Conservation (phyloP, 2,888 invertebrate species). For the Oligia fasciuncula region DNA sequence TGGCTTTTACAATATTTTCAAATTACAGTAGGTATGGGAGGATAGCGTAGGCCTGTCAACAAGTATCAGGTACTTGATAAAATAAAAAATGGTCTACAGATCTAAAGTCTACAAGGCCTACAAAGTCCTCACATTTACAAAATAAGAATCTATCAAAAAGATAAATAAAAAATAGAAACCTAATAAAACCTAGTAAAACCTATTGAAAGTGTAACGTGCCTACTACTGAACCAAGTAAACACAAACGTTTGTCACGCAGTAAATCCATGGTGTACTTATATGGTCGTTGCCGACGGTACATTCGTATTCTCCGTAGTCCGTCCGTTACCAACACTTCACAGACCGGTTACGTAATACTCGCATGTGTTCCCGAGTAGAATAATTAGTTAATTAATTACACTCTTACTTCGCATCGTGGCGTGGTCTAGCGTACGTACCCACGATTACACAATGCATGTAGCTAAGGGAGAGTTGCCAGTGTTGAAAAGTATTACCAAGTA, state of each 20-base stretch:
- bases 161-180: no score
- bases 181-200: no score
- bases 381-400: constrained; percentile 79
- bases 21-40: no score
- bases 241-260: not conserved
- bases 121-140: no score
- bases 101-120: no score
- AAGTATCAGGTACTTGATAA: no score
- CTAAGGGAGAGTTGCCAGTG: constrained; percentile 58
- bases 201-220: not conserved
- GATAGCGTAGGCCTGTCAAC: no score
- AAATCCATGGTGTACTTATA: not conserved
- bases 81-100: no score
- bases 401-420: constrained; percentile 67
- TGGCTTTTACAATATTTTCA: no score
- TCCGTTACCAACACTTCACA: constrained; percentile 57
- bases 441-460: constrained; percentile 57
- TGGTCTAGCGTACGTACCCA: constrained; percentile 44
- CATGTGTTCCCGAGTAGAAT: constrained; percentile 71
- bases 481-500: constrained; percentile 41
- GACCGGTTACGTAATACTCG: constrained; percentile 73
- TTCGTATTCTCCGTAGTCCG: constrained; percentile 20
- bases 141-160: no score
- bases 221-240: not conserved
- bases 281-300: not conserved